Evolutionary conservation across 2,113 vertebrate species (phyloP).

Genomic region (Atrichornis clamosus): DNA sequence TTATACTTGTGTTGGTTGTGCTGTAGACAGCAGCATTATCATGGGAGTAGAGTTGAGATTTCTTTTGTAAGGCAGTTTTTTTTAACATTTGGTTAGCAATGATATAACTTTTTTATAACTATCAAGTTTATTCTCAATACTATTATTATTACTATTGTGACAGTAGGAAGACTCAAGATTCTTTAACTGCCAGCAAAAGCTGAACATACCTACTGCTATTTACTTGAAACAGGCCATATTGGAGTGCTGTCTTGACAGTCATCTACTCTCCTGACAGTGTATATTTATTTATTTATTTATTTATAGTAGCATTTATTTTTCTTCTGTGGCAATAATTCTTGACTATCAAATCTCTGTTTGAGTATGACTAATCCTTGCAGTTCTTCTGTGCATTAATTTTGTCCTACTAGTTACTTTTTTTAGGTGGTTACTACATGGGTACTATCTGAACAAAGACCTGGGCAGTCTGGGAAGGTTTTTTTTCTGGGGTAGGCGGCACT

Average conservation of each 20-base stretch:
- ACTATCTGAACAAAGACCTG: neutral
- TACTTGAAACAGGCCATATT: neutral
- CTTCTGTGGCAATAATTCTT: neutral
- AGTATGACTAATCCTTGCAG: neutral
- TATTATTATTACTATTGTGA: neutral
- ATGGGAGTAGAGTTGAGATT: neutral
- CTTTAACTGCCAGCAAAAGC: neutral
- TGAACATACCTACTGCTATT: neutral
- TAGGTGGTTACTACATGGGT: neutral
- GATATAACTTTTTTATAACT: neutral
- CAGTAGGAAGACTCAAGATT: neutral
- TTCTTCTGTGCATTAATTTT: neutral
- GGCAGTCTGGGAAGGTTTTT: neutral
- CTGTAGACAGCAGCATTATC: neutral
- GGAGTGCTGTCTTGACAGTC: neutral
- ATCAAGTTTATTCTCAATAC: neutral
- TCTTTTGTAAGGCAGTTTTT: neutral
- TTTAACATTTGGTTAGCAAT: neutral
- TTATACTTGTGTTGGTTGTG: neutral
- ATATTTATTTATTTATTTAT: neutral
- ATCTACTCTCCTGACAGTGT: neutral
- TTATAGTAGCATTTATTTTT: neutral
- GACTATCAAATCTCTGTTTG: neutral
- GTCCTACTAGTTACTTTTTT: neutral
- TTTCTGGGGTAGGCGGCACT: neutral